Conservation (phyloP, 2,113 vertebrate species). For the Leptodactylus fuscus region DNA sequence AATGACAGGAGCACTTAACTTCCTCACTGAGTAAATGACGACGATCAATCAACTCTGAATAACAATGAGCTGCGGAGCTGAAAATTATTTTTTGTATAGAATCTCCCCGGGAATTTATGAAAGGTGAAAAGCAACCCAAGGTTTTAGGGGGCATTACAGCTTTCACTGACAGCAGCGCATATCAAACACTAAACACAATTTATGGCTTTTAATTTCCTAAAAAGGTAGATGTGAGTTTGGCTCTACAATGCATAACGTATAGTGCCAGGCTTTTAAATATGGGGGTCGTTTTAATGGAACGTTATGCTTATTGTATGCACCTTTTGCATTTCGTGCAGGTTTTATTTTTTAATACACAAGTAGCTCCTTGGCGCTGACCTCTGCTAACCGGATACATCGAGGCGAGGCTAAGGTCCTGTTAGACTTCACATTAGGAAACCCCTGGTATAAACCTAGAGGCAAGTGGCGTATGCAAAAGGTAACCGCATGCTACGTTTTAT, state of each 20-base stretch:
- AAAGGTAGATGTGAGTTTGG: conserved; percentile 87
- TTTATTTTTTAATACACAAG: no score
- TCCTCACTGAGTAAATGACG: conserved; percentile 86
- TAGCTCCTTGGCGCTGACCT: conserved; percentile 62
- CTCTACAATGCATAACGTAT: conserved; percentile 92
- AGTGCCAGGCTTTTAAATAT: conserved; percentile 83
- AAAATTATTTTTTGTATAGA: conserved; percentile 92
- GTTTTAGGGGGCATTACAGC: conserved; percentile 78
- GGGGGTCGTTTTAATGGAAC: conserved; percentile 89
- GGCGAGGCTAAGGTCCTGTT: not conserved
- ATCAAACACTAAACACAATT: conserved; percentile 93
- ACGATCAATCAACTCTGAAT: conserved; percentile 90
- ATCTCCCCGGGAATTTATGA: conserved; percentile 93
- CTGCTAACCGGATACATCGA: not conserved
- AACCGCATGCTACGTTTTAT: no score
- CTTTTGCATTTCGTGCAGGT: conserved; percentile 76
- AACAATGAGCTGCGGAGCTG: conserved; percentile 90
- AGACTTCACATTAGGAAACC: no score
- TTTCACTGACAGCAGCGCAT: conserved; percentile 72
- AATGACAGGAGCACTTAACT: conserved; percentile 95
- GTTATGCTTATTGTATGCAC: conserved; percentile 77
- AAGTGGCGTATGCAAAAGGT: no score
- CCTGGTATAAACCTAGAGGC: no score
- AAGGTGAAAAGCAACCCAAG: conserved; percentile 93
- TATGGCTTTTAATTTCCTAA: conserved; percentile 99